Conservation (phyloP, 2,113 vertebrate species). For the Osmerus mordax region DNA sequence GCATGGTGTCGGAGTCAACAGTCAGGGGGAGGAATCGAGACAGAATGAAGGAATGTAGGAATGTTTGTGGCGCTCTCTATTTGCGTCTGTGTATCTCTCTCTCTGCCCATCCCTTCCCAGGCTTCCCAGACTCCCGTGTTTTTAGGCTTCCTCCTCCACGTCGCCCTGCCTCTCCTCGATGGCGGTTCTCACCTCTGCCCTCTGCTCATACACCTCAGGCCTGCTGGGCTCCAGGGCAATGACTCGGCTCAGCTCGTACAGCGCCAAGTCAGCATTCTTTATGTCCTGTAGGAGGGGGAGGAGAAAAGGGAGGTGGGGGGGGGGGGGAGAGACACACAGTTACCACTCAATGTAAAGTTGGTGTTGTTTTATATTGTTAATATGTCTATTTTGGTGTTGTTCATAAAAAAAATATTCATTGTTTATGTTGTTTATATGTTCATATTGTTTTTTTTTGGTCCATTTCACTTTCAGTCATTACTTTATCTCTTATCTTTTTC, state of each 20-base stretch:
- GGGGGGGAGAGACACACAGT: not conserved
- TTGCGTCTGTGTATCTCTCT: too few relatives aligned
- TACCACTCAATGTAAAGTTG: not conserved
- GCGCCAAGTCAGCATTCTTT: slow-evolving; percentile 92
- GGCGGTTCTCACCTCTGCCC: slow-evolving; percentile 83
- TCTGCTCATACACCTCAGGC: slow-evolving; percentile 93
- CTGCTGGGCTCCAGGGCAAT: slow-evolving; percentile 86
- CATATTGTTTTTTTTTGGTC: too few relatives aligned
- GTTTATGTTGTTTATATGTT: too few relatives aligned
- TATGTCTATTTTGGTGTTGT: not conserved
- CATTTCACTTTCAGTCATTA: too few relatives aligned
- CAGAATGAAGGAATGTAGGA: not conserved
- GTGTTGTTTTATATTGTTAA: not conserved
- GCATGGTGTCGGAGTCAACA: too few relatives aligned
- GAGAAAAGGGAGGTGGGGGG: not conserved
- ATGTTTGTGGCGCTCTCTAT: not conserved
- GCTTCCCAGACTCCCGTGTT: too few relatives aligned
- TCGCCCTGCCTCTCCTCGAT: not conserved
- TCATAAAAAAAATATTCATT: too few relatives aligned
- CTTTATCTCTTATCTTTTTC: too few relatives aligned
- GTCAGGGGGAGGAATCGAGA: too few relatives aligned
- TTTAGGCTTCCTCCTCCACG: not conserved
- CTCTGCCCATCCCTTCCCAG: too few relatives aligned
- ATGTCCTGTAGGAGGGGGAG: slow-evolving; percentile 76
- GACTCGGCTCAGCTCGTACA: slow-evolving; percentile 92